These are phyloP conservation scores for Cinclus cinclus DNA, from an alignment of 2,113 vertebrate species.

Conservation along the genomic window DNA sequence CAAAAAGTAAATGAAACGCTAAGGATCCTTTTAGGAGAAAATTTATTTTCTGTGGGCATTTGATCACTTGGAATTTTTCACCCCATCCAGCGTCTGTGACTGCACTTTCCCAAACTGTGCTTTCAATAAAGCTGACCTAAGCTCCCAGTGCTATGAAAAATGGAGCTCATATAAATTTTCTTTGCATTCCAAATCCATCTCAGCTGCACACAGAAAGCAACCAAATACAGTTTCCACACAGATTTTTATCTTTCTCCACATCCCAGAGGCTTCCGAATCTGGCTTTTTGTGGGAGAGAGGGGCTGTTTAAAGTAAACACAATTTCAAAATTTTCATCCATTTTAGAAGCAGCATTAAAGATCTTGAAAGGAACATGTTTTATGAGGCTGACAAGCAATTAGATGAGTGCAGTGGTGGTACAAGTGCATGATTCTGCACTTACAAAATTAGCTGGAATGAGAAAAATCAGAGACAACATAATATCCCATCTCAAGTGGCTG, in stretches of 20 bases:
- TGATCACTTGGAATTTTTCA: conserved; percentile 4
- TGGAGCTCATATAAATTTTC: not conserved
- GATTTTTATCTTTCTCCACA: not conserved
- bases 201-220: not conserved
- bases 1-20: not conserved
- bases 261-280: not conserved
- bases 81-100: not conserved
- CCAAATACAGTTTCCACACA: not conserved
- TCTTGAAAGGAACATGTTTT: conserved; percentile 28
- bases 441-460: not conserved
- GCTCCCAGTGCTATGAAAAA: not conserved
- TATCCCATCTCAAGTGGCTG: not conserved
- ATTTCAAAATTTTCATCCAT: conserved; percentile 36
- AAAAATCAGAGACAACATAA: not conserved
- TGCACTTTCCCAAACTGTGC: not conserved
- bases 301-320: conserved; percentile 40
- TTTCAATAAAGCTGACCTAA: not conserved
- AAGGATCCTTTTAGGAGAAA: not conserved
- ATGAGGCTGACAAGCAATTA: not conserved
- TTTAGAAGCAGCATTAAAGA: conserved; percentile 51
- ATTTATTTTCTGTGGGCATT: not conserved
- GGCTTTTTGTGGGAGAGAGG: not conserved
- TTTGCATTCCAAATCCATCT: not conserved
- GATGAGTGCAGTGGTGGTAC: not conserved
- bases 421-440: not conserved